Base-by-base conservation (phyloP, 2,113 vertebrate genomes). In the Phyllopteryx taeniolatus region DNA sequence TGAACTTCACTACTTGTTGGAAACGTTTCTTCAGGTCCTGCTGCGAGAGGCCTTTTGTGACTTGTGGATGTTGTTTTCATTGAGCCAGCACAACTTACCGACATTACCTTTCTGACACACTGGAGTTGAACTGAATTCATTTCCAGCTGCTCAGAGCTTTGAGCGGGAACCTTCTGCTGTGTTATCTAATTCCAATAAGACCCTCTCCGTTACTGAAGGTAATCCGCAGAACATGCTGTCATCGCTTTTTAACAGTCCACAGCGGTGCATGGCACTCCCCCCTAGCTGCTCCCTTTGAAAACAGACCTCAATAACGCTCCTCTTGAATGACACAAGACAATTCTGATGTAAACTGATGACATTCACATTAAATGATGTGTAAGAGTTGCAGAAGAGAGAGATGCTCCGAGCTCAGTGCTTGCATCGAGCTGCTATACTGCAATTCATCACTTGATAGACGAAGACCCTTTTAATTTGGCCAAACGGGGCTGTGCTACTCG, bases 371-470 rank as follows among this genome's bases (percentile, higher is more conserved):
- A 66, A 22, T 13, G 12, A 31, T 14, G 64, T 47, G 64, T 22
- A 31, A 8, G 44, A 17, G 43, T 61, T 61, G 22, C 22, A 31
- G 13, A 22, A 59, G 59, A 33, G 27, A 11, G 13, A 39, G 49
- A 51, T 56, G 47, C 81, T 77, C 51, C 79, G 64, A 61, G 27
- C 68, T 10, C 33, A 51, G 43, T 74, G 82, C 80, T 80, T 80
- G 65, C 64, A 70, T 72, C 74, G 74, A 33, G 81, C 84, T 83
- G 81, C 85, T 82, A 27, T 51, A 5, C 78, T 65, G 61, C 63
- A 79, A 86, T 88, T 82, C 79, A 82, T 87, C 88, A 83, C 72
- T 69, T 81, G 85, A 90, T 85, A 80, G 80, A 90, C 82, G 83
- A 78, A 51, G 70, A 83, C 71, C 67, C 68, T 73, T 82, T 87